phyloP scores from a whole-genome alignment of 2,113 vertebrate species.

The Anarrhichthys ocellatus region DNA sequence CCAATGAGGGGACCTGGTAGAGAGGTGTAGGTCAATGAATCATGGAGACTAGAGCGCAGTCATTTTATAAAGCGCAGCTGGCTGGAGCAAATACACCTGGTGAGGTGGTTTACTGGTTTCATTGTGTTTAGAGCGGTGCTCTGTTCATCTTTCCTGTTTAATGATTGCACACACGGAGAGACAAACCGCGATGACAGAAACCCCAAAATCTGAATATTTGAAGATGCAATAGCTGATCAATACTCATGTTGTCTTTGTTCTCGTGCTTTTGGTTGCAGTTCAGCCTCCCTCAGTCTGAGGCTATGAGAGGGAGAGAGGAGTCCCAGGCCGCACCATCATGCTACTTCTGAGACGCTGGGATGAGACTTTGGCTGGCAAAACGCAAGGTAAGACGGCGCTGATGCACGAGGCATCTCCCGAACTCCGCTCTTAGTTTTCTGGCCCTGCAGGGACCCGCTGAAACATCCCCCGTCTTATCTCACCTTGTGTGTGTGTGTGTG shows the following conservation, averaged over 20 bases:
- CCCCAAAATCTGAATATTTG: not conserved
- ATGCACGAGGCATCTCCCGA: conserved; percentile 25
- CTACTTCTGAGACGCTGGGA: conserved; percentile 84
- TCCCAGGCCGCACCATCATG: conserved; percentile 84
- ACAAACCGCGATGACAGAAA: not conserved
- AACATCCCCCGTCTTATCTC: conserved; percentile 44
- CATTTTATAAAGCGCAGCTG: conserved; percentile 41
- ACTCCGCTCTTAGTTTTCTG: conserved; percentile 3
- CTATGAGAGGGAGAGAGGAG: conserved; percentile 86
- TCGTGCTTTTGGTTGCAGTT: conserved; percentile 54
- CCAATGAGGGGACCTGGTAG: conserved; percentile 40
- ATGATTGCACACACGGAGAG: too few species aligned
- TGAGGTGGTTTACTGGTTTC: not conserved
- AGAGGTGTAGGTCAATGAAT: conserved; percentile 45
- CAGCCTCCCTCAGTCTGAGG: conserved; percentile 82
- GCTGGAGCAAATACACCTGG: conserved; percentile 28
- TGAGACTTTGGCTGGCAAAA: conserved; percentile 83
- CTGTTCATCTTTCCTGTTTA: not conserved
- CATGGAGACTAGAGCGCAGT: conserved; percentile 24
- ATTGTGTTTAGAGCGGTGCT: not conserved
- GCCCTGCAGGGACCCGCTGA: not conserved
- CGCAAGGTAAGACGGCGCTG: conserved; percentile 78
- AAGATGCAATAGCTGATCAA: not conserved
- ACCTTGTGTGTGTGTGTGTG: conserved; percentile 32
- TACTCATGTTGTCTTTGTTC: conserved; percentile 30